Conservation (phyloP, 2,113 vertebrate genomes). For the Pomatostomus ruficeps region DNA sequence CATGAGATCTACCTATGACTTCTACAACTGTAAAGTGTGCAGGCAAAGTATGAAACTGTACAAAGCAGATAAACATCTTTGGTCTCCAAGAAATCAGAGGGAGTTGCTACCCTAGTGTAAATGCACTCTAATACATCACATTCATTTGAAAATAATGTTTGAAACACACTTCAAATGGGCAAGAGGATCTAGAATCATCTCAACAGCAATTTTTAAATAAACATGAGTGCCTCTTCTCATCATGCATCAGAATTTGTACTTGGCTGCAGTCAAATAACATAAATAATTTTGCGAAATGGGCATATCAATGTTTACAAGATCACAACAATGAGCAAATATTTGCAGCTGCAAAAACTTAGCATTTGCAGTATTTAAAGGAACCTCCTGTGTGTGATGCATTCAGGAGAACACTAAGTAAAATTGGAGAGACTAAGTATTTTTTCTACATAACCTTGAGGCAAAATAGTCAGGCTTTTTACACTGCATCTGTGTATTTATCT, state of each 20-base stretch:
- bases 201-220: constrained; percentile 12
- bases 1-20: neutral
- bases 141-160: neutral
- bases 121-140: neutral
- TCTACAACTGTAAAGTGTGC: neutral
- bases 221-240: neutral
- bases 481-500: neutral
- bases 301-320: neutral
- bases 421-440: neutral
- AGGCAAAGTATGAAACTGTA: neutral
- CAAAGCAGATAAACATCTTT: neutral
- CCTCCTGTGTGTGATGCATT: neutral
- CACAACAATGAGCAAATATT: neutral
- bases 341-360: neutral
- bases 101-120: neutral
- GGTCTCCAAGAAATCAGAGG: neutral
- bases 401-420: neutral
- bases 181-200: neutral
- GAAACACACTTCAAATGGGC: neutral
- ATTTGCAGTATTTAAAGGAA: neutral
- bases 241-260: neutral
- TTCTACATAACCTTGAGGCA: constrained; percentile 9
- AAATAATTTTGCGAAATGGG: neutral
- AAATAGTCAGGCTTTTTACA: neutral
- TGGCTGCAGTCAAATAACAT: neutral